phyloP scores from a whole-genome alignment of 2,888 invertebrate genomes.

The Thyatira batis region DNA sequence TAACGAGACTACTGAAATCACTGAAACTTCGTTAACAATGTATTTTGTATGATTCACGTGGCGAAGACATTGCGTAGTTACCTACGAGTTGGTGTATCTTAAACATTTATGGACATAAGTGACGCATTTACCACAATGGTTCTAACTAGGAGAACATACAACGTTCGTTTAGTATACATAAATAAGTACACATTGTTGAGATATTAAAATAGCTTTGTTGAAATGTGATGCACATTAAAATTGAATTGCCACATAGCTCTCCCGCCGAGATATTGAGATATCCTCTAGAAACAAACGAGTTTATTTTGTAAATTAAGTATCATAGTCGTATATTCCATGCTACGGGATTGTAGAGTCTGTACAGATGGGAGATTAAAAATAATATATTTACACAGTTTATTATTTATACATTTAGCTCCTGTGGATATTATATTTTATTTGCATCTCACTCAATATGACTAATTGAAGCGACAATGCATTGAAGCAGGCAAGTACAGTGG shows the following conservation, averaged over 20 bases:
- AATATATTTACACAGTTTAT: no score
- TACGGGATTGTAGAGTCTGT: neutral
- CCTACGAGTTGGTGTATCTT: conserved; percentile 26
- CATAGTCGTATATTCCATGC: neutral
- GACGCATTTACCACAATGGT: conserved; percentile 46
- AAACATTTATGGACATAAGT: conserved; percentile 47
- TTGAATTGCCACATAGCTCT: conserved; percentile 51
- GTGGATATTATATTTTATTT: no score
- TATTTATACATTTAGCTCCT: no score
- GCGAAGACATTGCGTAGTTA: conserved; percentile 45
- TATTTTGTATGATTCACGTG: conserved; percentile 55
- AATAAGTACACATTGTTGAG: neutral
- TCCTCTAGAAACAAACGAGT: conserved; percentile 32
- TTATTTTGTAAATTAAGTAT: neutral
- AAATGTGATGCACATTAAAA: conserved; percentile 26
- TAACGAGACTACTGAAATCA: conserved; percentile 8
- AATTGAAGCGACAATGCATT: neutral
- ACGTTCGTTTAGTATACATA: conserved; percentile 28
- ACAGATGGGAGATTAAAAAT: neutral
- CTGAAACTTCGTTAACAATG: conserved; percentile 49
- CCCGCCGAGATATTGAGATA: conserved; percentile 63
- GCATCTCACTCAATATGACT: no score
- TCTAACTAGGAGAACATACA: conserved; percentile 18
- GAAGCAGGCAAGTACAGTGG: neutral
- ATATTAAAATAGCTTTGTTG: conserved; percentile 35